Evolutionary conservation across 2,797 vertebrate species (phyloP), one percentile per base, ranked within the genome.

Genomic region (Pogoniulus pusillus): DNA sequence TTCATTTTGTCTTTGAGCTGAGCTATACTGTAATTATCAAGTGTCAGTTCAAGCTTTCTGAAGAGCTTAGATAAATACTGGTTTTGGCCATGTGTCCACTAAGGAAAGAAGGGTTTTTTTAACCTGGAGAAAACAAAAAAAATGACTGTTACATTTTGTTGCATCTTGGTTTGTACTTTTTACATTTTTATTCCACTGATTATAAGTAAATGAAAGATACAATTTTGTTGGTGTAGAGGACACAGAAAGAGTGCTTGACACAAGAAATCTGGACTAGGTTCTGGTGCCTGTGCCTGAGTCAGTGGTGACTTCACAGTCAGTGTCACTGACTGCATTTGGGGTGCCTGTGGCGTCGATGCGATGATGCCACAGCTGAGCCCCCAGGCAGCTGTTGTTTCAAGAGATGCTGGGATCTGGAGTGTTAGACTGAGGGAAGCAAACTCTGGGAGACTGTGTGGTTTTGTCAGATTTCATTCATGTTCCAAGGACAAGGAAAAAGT

Each of bases 1-100:
- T 95, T 96, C 64, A 20, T 72, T 87, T 91, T 27, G 63, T 89
- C 93, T 96, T 93, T 82, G 65, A 96, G 95, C 91, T 92, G 92
- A 87, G 72, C 76, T 88, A 45, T 89, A 47, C 91, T 97, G 80
- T 95, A 94, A 81, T 94, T 94, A 75, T 70, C 34, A 96, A 94
- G 91, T 90, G 77, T 96, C 93, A 82, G 85, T 94, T 90, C 49
- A 94, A 86, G 66, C 87, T 93, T 94, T 94, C 84, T 86, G 82
- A 85, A 94, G 91, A 92, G 79, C 82, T 95, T 92, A 79, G 73
- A 45, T 95, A 91, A 93, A 93, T 90, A 85, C 77, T 45, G 8
- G 32, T 57, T 95, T 93, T 95, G 71, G 71, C 91, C 82, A 41
- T 41, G 53, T 91, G 75, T 87, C 95, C 85, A 35, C 74, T 89